These are phyloP conservation scores for Lordiphosa mommai DNA, from an alignment of 1,140 invertebrate genomes.

Conservation along the genomic window DNA sequence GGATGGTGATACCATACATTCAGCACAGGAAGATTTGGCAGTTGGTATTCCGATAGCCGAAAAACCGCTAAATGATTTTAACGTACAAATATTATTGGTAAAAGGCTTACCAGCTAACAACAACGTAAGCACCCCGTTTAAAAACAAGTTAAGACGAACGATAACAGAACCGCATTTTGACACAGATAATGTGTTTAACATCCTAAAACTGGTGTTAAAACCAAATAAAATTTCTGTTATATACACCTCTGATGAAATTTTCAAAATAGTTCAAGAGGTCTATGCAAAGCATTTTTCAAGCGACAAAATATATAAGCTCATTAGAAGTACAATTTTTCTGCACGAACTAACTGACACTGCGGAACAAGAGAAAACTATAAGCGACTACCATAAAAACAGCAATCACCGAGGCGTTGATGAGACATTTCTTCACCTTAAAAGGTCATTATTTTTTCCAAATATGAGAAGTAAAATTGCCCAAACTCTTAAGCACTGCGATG, in stretches of 20 bases:
- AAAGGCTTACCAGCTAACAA: neutral
- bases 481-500: no score
- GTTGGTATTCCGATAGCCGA: neutral
- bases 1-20: no score
- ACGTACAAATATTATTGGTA: neutral
- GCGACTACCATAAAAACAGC: no score
- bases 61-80: neutral
- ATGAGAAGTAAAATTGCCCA: no score
- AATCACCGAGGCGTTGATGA: no score
- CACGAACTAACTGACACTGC: no score
- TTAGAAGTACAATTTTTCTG: no score
- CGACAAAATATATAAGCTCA: no score
- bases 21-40: no score
- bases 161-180: slow-evolving; percentile 6
- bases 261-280: slow-evolving; percentile 6
- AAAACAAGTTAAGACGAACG: slow-evolving; percentile 1
- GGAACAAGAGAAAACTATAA: no score
- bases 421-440: no score
- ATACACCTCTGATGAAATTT: neutral
- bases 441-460: no score
- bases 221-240: slow-evolving; percentile 12
- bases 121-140: slow-evolving; percentile 6
- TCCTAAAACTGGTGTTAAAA: slow-evolving; percentile 1
- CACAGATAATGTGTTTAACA: neutral
- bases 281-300: slow-evolving; percentile 5